These are phyloP conservation scores for Stenodema calcarata DNA, from an alignment of 2,888 invertebrate species.

Conservation along the genomic window DNA sequence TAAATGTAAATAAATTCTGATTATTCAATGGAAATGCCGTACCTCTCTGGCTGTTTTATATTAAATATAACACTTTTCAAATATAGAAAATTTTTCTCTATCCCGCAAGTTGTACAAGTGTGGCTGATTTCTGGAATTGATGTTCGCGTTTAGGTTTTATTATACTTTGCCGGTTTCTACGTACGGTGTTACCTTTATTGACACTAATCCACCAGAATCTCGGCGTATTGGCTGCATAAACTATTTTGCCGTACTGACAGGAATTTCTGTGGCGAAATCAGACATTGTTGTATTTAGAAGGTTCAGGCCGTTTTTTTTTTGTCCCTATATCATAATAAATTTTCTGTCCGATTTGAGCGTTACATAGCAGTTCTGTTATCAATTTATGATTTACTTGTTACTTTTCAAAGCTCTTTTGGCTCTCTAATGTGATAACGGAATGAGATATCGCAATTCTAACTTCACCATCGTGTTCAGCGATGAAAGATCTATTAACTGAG, in stretches of 20 bases:
- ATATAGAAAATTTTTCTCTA: no score
- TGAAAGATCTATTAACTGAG: no score
- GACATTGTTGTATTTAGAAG: background rate
- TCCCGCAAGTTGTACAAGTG: background rate
- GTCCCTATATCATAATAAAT: background rate
- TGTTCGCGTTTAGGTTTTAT: no score
- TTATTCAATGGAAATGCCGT: no score
- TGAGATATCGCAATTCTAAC: no score
- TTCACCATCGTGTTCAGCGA: no score
- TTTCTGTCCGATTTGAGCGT: background rate
- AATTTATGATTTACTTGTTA: background rate
- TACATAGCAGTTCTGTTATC: background rate
- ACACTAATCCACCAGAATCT: background rate
- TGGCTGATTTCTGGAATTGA: background rate
- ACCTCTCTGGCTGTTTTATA: background rate
- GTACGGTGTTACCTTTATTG: background rate
- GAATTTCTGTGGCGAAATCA: background rate
- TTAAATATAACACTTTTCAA: no score
- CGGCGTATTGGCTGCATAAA: background rate
- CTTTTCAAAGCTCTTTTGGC: background rate
- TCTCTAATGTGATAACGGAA: no score
- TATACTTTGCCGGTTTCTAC: background rate
- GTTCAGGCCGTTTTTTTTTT: background rate
- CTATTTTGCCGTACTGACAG: background rate
- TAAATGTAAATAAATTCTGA: no score